Evolutionary conservation across 2,888 invertebrate species (phyloP).

Genomic region (Eledona agricola): DNA sequence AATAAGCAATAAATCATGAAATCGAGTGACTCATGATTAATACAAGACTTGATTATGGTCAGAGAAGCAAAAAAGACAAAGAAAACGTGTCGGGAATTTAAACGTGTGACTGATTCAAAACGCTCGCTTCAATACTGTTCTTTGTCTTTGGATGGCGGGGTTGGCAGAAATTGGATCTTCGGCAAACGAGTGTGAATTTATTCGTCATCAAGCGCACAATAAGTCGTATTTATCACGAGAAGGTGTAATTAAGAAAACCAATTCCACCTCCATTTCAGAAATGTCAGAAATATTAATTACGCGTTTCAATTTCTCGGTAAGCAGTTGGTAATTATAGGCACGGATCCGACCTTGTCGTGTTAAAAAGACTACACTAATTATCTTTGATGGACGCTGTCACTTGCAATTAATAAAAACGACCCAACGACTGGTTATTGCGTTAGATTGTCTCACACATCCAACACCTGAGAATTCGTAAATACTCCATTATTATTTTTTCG

Average conservation of each 20-base stretch:
- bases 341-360: slow-evolving; percentile 41
- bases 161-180: neutral
- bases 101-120: slow-evolving; percentile 9
- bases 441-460: slow-evolving; percentile 32
- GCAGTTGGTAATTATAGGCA: slow-evolving; percentile 27
- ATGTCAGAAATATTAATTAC: slow-evolving; percentile 35
- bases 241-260: slow-evolving; percentile 34
- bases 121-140: neutral
- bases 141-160: neutral
- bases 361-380: slow-evolving; percentile 44
- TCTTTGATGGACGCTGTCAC: slow-evolving; percentile 45
- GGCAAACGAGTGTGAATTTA: too few species aligned
- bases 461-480: slow-evolving; percentile 39
- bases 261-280: slow-evolving; percentile 28
- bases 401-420: slow-evolving; percentile 44
- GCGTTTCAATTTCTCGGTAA: slow-evolving; percentile 31
- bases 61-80: slow-evolving; percentile 19
- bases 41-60: slow-evolving; percentile 11
- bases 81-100: slow-evolving; percentile 14
- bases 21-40: slow-evolving; percentile 14
- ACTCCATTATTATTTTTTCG: slow-evolving; percentile 12
- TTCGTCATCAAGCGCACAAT: too few species aligned
- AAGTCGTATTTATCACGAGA: slow-evolving; percentile 24
- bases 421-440: slow-evolving; percentile 40
- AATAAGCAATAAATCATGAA: slow-evolving; percentile 8